Evolutionary conservation across 2,797 vertebrate genomes (phyloP), one percentile per base, ranked within the genome.

Genomic region (Kryptopterus vitreolus): DNA sequence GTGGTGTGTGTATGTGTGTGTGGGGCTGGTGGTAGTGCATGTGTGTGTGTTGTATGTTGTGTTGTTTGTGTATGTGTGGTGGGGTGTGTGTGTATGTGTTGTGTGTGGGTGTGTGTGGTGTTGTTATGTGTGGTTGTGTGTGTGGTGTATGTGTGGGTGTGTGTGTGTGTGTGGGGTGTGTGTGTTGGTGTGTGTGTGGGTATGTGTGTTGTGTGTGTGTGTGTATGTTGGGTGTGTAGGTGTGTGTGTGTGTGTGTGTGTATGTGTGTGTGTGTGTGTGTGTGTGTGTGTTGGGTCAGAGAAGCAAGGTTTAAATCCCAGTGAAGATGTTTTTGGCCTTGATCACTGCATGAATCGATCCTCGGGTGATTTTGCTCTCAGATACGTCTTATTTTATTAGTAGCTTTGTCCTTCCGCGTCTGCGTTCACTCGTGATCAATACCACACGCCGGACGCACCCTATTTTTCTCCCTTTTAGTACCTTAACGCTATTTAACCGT

Each of bases 321-420:
- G 91, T 95, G 91, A 93, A 93, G 90, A 89, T 83, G 87, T 89
- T 92, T 90, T 95, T 94, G 94, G 92, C 94, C 94, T 94, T 94
- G 94, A 95, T 94, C 91, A 92, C 89, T 73, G 84, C 79, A 83
- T 86, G 83, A 91, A 93, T 95, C 92, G 91, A 94, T 94, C 88
- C 90, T 87, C 66, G 90, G 91, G 92, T 90, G 92, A 94, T 94
- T 52, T 93, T 90, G 87, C 91, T 90, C 93, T 94, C 94, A 95
- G 95, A 94, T 96, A 95, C 2, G 91, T 98, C 96, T 98, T 96
- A 96, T 96, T 99, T 98, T 99, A 99, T 99, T 98, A 98, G 97
- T 98, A 96, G 94, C 94, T 96, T 98, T 94, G 95, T 96, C 97
- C 97, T 98, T 99, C 96, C 94, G 90, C 90, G 89, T 92, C 92